phyloP scores from a whole-genome alignment of 2,113 vertebrate genomes.

The Macheiramphus alcinus region DNA sequence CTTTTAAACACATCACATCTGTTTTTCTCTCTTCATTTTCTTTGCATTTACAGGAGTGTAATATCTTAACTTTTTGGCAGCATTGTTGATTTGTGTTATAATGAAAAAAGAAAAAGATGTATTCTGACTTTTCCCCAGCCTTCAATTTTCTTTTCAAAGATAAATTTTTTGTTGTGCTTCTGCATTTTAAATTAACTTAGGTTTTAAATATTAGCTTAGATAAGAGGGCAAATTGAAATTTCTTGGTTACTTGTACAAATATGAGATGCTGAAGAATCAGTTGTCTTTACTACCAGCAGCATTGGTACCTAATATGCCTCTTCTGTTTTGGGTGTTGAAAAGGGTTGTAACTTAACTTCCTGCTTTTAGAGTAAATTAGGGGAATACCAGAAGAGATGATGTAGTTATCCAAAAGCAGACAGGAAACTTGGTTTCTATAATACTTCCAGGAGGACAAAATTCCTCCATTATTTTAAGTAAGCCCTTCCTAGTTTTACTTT shows the following conservation, averaged over 20 bases:
- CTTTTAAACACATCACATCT: not conserved
- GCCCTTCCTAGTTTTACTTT: not conserved
- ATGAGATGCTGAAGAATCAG: not conserved
- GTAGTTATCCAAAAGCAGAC: not conserved
- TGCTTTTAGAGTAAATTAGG: not conserved
- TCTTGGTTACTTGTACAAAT: fast-evolving
- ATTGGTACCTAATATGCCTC: not conserved
- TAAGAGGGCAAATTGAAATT: not conserved
- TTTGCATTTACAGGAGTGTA: not conserved
- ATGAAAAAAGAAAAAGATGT: not conserved
- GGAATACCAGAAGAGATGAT: not conserved
- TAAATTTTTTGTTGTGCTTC: not conserved
- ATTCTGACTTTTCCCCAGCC: not conserved
- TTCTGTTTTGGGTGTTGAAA: not conserved
- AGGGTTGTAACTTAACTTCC: not conserved
- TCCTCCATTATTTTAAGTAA: not conserved
- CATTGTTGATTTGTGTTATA: not conserved
- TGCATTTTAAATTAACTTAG: not conserved
- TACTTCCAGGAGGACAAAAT: not conserved
- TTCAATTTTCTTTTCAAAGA: not conserved
- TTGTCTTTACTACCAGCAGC: not conserved
- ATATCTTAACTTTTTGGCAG: not conserved
- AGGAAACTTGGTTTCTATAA: not conserved
- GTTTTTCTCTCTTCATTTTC: not conserved
- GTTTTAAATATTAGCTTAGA: not conserved